Base-by-base conservation (phyloP, 2,888 invertebrate genomes). In the Conus canariensis region DNA sequence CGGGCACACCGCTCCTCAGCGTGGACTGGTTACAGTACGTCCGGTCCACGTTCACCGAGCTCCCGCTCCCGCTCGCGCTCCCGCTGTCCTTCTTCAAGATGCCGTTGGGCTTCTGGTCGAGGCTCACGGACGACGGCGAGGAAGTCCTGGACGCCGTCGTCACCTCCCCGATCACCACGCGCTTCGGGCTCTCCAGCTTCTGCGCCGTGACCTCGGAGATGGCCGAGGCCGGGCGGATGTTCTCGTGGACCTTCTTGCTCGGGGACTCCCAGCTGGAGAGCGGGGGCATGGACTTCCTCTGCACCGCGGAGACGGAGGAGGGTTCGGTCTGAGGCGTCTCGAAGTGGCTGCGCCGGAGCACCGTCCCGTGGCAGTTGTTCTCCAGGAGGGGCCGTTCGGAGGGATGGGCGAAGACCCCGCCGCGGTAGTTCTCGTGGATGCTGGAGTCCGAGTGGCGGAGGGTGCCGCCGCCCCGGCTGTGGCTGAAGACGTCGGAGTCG, bases 181-280 rank as follows among this genome's bases (percentile, higher is more conserved):
- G 92, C 77, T 92, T 92, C n/a, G 92, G 92, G 82, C 91, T 91
- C 88, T 85, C 90, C 80, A 87, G 74, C 30, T 90, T 91, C 89
- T 92, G 92, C 58, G 91, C 85, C 16, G 92, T 92, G 90, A 93
- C 86, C 45, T 91, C 91, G 0, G 92, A 91, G 6, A 93, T 91
- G 70, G 93, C 93, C 14, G 93, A 93, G 45, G 93, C 91, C 0
- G 93, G 93, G 74, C 93, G 88, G 9, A 91, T 90, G 64, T 91
- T 90, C 77, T 90, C 85, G 64, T 92, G 91, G 6, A 87, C 74
- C n/a, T 82, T 64, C 86, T 88, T 90, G 88, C 80, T 85, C n/a
- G 83, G 90, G 58, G 92, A 91, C 80, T 88, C 91, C 58, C 58
- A 22, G 58, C 88, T 86, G 14, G 83, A 74, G 19, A 82, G 86